phyloP scores from a whole-genome alignment of 2,888 invertebrate genomes.

The Chrysopilus asiliformis region DNA sequence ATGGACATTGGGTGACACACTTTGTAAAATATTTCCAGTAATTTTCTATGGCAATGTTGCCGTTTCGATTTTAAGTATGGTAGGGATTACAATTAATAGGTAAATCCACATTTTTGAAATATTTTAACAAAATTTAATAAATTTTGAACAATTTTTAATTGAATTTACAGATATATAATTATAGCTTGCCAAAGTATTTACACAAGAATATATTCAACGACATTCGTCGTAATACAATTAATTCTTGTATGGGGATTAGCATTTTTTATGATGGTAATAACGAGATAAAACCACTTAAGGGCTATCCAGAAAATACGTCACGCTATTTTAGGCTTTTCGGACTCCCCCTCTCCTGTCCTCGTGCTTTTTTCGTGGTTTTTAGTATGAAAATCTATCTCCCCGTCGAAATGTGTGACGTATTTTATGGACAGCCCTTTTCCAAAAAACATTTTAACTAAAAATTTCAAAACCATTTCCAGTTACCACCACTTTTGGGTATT shows the following conservation, averaged over 20 bases:
- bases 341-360: no score
- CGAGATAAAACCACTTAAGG: no score
- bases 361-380: no score
- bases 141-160: slow-evolving; percentile 4
- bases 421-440: no score
- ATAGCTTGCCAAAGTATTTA: slow-evolving; percentile 73
- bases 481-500: slow-evolving; percentile 64
- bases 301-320: no score
- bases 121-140: background rate
- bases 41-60: slow-evolving; percentile 85
- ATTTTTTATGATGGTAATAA: slow-evolving; percentile 50
- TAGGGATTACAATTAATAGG: slow-evolving; percentile 80
- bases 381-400: no score
- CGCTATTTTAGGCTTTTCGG: no score
- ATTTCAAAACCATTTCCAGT: no score
- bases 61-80: slow-evolving; percentile 76
- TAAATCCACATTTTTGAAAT: slow-evolving; percentile 24
- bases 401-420: no score
- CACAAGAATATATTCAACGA: slow-evolving; percentile 58
- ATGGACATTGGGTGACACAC: slow-evolving; percentile 64
- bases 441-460: no score
- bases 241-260: slow-evolving; percentile 67
- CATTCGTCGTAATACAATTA: slow-evolving; percentile 64
- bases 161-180: slow-evolving; percentile 58
- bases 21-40: slow-evolving; percentile 75